Evolutionary conservation across 2,113 vertebrate genomes (phyloP).

Genomic region (Poecilia latipinna): DNA sequence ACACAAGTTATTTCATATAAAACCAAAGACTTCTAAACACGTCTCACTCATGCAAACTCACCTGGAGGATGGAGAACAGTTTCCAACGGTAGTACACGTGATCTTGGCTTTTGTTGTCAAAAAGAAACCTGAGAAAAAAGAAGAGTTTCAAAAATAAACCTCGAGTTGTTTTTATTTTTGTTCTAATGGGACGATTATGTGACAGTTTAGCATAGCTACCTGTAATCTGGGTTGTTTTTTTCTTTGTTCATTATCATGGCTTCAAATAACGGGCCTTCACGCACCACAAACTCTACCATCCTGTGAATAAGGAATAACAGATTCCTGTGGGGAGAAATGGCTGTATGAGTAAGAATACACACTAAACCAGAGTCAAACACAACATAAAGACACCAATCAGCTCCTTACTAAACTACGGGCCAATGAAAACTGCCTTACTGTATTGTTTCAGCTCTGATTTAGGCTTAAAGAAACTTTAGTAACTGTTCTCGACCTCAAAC

Average conservation of each 20-base stretch:
- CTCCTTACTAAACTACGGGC: slow-evolving; percentile 22
- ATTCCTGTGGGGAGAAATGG: slow-evolving; percentile 73
- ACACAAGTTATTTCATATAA: background rate
- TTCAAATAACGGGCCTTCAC: slow-evolving; percentile 85
- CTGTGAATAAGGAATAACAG: slow-evolving; percentile 84
- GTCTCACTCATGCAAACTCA: slow-evolving; percentile 31
- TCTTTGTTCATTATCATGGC: slow-evolving; percentile 86
- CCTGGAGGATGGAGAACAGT: slow-evolving; percentile 84
- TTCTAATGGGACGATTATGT: background rate
- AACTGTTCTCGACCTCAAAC: background rate
- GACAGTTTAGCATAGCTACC: slow-evolving; percentile 41
- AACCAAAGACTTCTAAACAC: background rate
- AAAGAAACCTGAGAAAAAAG: slow-evolving; percentile 78
- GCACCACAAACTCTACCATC: slow-evolving; percentile 88
- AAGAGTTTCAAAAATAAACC: background rate
- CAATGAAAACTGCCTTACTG: slow-evolving; percentile 26
- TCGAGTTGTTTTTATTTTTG: background rate
- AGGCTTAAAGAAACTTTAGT: background rate
- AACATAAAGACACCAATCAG: slow-evolving; percentile 11
- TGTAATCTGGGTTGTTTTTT: slow-evolving; percentile 83
- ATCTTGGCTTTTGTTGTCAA: slow-evolving; percentile 85
- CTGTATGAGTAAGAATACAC: slow-evolving; percentile 23
- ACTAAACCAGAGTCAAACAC: slow-evolving; percentile 9
- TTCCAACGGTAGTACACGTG: slow-evolving; percentile 87
- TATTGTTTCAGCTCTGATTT: background rate